Evolutionary conservation across 2,113 vertebrate genomes (phyloP).

Genomic region (Pollimyrus isidori): DNA sequence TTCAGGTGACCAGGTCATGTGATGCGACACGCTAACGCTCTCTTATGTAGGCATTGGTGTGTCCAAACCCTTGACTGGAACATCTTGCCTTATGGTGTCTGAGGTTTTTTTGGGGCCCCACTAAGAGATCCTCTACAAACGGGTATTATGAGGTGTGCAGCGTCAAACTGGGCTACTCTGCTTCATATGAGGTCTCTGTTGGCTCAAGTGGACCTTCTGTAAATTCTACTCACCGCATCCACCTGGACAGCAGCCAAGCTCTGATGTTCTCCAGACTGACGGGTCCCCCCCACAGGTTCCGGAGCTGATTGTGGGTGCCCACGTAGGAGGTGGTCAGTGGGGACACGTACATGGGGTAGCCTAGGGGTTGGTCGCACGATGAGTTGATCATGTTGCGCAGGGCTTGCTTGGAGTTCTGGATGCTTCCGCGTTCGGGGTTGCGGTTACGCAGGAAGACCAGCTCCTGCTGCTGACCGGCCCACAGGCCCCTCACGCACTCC

Average conservation of each 20-base stretch:
- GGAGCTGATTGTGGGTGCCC: slow-evolving; percentile 80
- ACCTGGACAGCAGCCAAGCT: slow-evolving; percentile 82
- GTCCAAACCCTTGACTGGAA: neutral
- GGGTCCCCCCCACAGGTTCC: slow-evolving; percentile 75
- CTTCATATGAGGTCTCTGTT: neutral
- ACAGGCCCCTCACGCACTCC: slow-evolving; percentile 90
- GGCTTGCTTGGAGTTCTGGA: slow-evolving; percentile 97
- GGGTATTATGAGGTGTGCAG: neutral
- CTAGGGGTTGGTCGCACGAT: slow-evolving; percentile 93
- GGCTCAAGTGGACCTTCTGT: too few species aligned
- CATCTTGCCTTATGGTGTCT: neutral
- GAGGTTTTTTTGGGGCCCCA: neutral
- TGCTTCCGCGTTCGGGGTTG: slow-evolving; percentile 92
- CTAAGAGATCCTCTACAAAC: neutral
- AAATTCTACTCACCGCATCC: slow-evolving; percentile 74
- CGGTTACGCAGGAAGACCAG: slow-evolving; percentile 90
- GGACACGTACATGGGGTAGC: slow-evolving; percentile 97
- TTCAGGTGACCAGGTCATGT: neutral
- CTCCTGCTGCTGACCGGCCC: slow-evolving; percentile 96
- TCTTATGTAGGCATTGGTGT: neutral
- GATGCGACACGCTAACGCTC: neutral
- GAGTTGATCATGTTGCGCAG: slow-evolving; percentile 94
- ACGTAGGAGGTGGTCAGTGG: slow-evolving; percentile 90
- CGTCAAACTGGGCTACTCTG: neutral
- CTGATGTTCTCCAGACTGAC: slow-evolving; percentile 77